Evolutionary conservation across 2,113 vertebrate species (phyloP).

Genomic region (Microcebus lehilahytsara): DNA sequence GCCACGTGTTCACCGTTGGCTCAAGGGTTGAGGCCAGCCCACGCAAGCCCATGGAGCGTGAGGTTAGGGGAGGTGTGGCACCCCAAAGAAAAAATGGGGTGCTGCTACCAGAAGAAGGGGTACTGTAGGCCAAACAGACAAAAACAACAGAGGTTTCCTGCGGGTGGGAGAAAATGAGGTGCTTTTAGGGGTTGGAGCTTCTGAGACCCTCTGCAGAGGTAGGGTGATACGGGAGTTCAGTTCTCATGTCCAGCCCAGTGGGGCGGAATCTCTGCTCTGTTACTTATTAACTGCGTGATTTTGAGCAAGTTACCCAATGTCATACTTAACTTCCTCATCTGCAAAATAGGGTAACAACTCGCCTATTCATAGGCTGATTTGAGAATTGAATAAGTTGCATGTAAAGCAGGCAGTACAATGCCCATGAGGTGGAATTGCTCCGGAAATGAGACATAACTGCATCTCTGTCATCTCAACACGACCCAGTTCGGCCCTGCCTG

Average conservation of each 20-base stretch:
- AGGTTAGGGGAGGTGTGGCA: not conserved
- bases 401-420: not conserved
- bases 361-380: not conserved
- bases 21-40: not conserved
- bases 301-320: not conserved
- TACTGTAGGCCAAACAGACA: not conserved
- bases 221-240: not conserved
- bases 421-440: not conserved
- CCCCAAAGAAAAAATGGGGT: not conserved
- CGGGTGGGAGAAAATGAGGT: not conserved
- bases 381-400: not conserved
- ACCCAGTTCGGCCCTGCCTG: fast-evolving
- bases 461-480: not conserved
- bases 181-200: not conserved
- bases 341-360: not conserved
- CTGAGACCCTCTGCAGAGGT: not conserved
- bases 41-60: not conserved
- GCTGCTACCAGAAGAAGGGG: not conserved
- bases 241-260: not conserved
- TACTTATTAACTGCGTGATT: constrained; percentile 56
- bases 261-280: not conserved
- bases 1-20: not conserved
- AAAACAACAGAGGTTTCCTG: not conserved
- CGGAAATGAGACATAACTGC: not conserved
- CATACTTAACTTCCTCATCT: constrained; percentile 9